phyloP scores from a whole-genome alignment of 2,797 vertebrate species.

The Malurus splendens region DNA sequence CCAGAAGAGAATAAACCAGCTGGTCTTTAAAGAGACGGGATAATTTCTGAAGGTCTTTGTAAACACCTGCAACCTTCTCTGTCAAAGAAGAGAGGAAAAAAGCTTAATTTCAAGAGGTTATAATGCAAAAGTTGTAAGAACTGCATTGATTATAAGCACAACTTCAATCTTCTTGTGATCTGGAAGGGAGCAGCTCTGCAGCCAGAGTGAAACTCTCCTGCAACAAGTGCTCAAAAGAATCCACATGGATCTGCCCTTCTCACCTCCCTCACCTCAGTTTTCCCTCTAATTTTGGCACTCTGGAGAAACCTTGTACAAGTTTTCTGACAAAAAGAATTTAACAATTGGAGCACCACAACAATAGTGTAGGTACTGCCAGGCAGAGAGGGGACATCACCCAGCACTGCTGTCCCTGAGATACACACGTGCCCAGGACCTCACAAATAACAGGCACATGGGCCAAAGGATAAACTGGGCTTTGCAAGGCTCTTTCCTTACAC shows the following conservation, averaged over 20 bases:
- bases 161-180: neutral
- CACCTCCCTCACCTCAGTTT: neutral
- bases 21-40: constrained; percentile 92
- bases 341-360: neutral
- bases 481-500: neutral
- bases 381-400: neutral
- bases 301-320: neutral
- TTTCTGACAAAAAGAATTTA: neutral
- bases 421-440: neutral
- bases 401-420: neutral
- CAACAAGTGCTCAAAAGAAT: neutral
- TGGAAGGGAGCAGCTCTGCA: neutral
- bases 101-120: neutral
- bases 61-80: constrained; percentile 79
- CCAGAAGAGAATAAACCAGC: constrained; percentile 88
- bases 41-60: constrained; percentile 85
- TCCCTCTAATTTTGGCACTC: neutral
- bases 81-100: neutral
- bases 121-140: neutral
- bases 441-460: neutral
- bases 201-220: neutral
- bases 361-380: neutral
- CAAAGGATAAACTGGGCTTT: neutral
- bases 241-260: neutral
- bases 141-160: neutral